These are phyloP conservation scores for Acanthornis magna DNA, from an alignment of 2,797 vertebrate species.

Conservation along the genomic window DNA sequence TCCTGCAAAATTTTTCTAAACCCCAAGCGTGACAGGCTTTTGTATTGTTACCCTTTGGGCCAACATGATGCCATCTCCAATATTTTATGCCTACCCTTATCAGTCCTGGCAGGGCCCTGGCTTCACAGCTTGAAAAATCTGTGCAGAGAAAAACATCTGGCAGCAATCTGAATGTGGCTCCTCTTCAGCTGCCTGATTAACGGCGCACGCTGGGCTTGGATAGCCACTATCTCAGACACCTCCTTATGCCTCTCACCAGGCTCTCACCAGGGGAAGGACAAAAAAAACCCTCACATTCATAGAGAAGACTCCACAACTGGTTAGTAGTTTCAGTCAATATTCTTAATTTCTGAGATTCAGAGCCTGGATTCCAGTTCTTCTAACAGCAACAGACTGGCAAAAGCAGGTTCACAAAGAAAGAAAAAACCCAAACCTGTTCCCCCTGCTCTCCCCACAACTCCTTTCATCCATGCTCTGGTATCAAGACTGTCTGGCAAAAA, in stretches of 20 bases:
- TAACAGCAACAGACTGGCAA: not conserved
- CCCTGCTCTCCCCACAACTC: accelerated
- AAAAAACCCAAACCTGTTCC: not conserved
- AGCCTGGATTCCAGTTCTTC: not conserved
- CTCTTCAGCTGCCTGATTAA: slow-evolving; percentile 15
- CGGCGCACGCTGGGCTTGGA: not conserved
- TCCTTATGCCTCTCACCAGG: not conserved
- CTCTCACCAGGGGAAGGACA: not conserved
- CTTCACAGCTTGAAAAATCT: slow-evolving; percentile 40
- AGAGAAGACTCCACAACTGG: not conserved
- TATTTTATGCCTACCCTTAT: not conserved
- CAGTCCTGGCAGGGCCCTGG: not conserved
- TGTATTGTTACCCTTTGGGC: not conserved
- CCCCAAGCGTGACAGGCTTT: not conserved
- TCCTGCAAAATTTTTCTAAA: not conserved
- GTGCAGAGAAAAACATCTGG: slow-evolving; percentile 30
- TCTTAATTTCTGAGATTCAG: not conserved
- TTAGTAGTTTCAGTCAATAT: not conserved
- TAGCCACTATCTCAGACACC: not conserved
- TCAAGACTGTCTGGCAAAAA: not conserved
- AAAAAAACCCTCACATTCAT: not conserved
- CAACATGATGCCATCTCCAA: not conserved
- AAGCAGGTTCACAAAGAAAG: not conserved
- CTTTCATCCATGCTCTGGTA: not conserved
- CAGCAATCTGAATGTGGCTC: not conserved